Evolutionary conservation across 2,888 invertebrate species (phyloP).

Genomic region (Drosophila pegasa): DNA sequence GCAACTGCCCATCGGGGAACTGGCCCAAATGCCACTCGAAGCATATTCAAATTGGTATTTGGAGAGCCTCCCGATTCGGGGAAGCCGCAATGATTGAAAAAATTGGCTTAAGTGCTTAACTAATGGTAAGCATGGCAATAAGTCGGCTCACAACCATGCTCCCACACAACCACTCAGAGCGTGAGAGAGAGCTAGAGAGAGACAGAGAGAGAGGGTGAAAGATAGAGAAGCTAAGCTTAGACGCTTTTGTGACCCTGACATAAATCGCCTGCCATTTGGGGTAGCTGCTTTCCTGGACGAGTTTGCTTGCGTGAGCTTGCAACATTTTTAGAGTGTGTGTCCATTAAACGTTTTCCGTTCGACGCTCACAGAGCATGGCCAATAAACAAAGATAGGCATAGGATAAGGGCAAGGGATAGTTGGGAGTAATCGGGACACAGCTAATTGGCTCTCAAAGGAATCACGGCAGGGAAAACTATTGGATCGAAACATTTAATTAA

Average conservation of each 20-base stretch:
- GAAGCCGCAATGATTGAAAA: constrained; percentile 48
- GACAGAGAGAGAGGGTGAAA: background rate
- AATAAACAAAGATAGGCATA: constrained; percentile 34
- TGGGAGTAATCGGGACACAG: constrained; percentile 22
- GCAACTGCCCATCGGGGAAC: constrained; percentile 22
- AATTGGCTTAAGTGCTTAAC: constrained; percentile 62
- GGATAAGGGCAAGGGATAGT: constrained; percentile 1
- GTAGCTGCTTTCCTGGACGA: constrained; percentile 28
- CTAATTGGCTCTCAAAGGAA: constrained; percentile 31
- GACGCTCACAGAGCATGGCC: constrained; percentile 18
- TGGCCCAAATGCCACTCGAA: constrained; percentile 10
- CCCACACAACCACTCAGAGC: constrained; percentile 1
- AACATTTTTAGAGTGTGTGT: constrained; percentile 42
- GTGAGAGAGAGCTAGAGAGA: background rate
- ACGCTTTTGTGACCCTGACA: constrained; percentile 22
- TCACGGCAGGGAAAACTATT: background rate
- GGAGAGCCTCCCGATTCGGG: constrained; percentile 2
- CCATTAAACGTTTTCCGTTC: constrained; percentile 53
- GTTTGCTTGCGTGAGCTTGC: constrained; percentile 54
- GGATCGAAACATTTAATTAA: background rate
- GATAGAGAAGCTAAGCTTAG: constrained; percentile 6
- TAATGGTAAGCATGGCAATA: constrained; percentile 61
- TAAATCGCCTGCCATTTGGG: constrained; percentile 37
- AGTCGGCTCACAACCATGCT: constrained; percentile 35
- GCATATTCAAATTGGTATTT: constrained; percentile 44